These are phyloP conservation scores for Diaprepes abbreviatus DNA, from an alignment of 2,888 invertebrate species.

Conservation along the genomic window DNA sequence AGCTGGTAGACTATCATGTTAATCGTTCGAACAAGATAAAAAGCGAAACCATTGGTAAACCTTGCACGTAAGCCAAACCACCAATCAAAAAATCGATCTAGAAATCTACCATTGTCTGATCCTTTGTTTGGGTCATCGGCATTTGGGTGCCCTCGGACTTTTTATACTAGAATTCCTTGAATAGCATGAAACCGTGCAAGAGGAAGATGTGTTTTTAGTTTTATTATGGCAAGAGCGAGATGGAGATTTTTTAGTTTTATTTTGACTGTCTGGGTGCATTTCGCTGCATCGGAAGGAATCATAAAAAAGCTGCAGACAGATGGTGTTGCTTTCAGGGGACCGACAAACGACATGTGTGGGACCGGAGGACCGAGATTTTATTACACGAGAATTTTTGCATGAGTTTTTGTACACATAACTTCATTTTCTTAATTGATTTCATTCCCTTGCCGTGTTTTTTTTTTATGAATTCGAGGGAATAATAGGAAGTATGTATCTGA, in stretches of 20 bases:
- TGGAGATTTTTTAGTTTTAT: slow-evolving; percentile 47
- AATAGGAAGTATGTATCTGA: too few species aligned
- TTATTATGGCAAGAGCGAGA: slow-evolving; percentile 7
- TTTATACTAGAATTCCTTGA: slow-evolving; percentile 46
- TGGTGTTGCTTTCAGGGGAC: slow-evolving; percentile 39
- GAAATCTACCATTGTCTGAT: slow-evolving; percentile 38
- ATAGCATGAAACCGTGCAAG: slow-evolving; percentile 35
- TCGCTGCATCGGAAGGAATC: slow-evolving; percentile 48
- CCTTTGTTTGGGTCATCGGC: slow-evolving; percentile 46
- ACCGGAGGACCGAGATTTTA: slow-evolving; percentile 42
- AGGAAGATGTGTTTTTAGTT: slow-evolving; percentile 50
- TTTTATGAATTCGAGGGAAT: too few species aligned
- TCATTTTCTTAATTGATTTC: neutral
- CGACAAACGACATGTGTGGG: slow-evolving; percentile 39
- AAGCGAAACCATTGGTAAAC: slow-evolving; percentile 7
- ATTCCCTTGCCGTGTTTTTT: too few species aligned
- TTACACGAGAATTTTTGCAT: slow-evolving; percentile 32
- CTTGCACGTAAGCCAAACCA: slow-evolving; percentile 20
- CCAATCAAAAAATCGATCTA: slow-evolving; percentile 37
- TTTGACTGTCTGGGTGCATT: slow-evolving; percentile 41
- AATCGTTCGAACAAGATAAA: slow-evolving; percentile 9
- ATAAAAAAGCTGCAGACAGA: slow-evolving; percentile 39
- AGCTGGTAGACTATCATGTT: neutral
- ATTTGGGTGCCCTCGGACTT: slow-evolving; percentile 20
- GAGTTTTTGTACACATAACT: neutral